Base-by-base conservation (phyloP, 2,113 vertebrate species). In the Ptilonorhynchus violaceus region DNA sequence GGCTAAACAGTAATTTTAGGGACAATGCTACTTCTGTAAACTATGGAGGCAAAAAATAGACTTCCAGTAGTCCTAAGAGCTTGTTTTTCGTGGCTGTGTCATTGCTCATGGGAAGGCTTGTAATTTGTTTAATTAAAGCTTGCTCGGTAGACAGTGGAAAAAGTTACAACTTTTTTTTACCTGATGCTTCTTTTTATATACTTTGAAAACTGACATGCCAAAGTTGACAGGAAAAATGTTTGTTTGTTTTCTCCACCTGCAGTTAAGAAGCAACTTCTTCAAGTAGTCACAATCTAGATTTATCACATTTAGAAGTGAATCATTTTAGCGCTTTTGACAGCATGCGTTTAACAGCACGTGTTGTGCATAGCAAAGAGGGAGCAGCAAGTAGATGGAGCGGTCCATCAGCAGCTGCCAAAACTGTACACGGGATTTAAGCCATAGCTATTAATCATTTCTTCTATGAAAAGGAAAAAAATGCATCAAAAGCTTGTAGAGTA, bases 361-460 rank as follows among this genome's bases (percentile, higher is more conserved):
- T 66, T 39, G 25, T 11, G 70, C 0, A 1, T 67, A 81, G 76
- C 67, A 78, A 73, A 67, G 88, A 66, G 69, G 70, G 82, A 95
- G 68, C 76, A 92, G 93, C 55, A 83, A 96, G 63, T 53, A 85
- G 70, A 80, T 77, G 82, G 88, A 96, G 64, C 22, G 2, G 82
- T 93, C 75, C 19, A 4, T 92, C 79, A 78, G 68, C 79, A 94
- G 88, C 83, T 96, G 93, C 79, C 93, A 95, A 67, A 95, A 88
- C 68, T 39, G 39, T 81, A 59, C 19, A 5, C 13, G 95, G 95
- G 93, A 83, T 93, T 92, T 80, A 63, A 95, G 92, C 93, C 88
- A 88, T 35, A 68, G 60, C 79, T 91, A 88, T 96, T 97, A 90
- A 94, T 96, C 85, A 88, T 88, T 85, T 93, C 63, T 93, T 55